Evolutionary conservation across 2,113 vertebrate genomes (phyloP), one percentile per base, ranked within the genome.

Genomic region (Ahaetulla prasina): DNA sequence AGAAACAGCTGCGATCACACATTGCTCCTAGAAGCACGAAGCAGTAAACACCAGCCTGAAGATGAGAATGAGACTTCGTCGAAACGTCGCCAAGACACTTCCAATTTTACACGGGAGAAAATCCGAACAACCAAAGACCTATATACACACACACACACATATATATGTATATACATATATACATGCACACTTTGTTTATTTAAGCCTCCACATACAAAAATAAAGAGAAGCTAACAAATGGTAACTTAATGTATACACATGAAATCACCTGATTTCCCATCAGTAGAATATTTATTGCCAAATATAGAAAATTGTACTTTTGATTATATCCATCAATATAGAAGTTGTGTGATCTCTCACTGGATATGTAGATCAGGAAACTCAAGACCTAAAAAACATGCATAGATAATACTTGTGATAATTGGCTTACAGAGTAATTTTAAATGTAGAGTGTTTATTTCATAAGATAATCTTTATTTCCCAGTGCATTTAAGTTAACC

Each of bases 381-480:
- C 12, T 35, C 16, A 35, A 74, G 11, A 39, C n/a, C n/a, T 63
- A 63, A 63, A 10, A 63, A 63, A 63, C 9, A 20, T 20, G 16
- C n/a, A 74, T 74, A 20, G n/a, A 74, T 74, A 14, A 74, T 74
- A 39, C n/a, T 74, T 74, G 6, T 20, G 5, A 35, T 18, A 74
- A 74, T 16, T 39, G 6, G n/a, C n/a, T 74, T 74, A 18, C 63
- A 74, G 63, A 68, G 4, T 74, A 74, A 74, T 55, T 88, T 92
- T 80, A 55, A 89, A 88, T 84, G 30, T 30, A 92, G 39, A 92
- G 23, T 39, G 52, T 52, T 88, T 80, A 14, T 30, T 30, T 92
- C 92, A 86, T 27, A 92, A 20, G 2, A 90, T 92, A 88, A 20
- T 60, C n/a, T 52, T 92, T 43, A 89, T 47, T 91, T 95, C 87